Evolutionary conservation across 2,888 invertebrate genomes (phyloP), one percentile per base, ranked within the genome.

Genomic region (Eupithecia insigniata): DNA sequence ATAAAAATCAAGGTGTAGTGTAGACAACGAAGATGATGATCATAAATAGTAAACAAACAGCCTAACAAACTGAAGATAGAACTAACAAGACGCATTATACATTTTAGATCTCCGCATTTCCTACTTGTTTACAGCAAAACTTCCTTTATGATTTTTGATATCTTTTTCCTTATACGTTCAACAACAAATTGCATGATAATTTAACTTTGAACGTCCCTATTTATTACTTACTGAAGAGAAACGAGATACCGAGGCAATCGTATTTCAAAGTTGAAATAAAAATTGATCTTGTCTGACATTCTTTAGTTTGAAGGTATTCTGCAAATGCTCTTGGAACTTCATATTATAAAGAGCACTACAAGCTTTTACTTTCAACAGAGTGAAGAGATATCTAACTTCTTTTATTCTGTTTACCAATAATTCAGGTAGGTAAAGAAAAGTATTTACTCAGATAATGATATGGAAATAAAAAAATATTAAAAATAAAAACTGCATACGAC

Each of bases 191-290:
- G 55, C 55, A 26, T 55, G 22, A 14, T 26, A 55, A 55, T 55
- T 34, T 34, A 32, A 34, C 61, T 62, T 32, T 10, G 61, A 62
- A 61, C 34, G 32, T 62, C 32, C n/a, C 12, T 14, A 14, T 34
- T 32, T 62, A n/a, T 32, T 62, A 62, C 32, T 30, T n/a, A 62
- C 61, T 34, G n/a, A 62, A 34, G 12, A 32, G 12, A 12, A 60
- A 62, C 55, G 14, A 26, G 55, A 62, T n/a, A 22, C 10, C 65
- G 22, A 65, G 34, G 39, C 36, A 65, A 28, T 43, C 39, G 39
- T 34, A 39, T 65, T 65, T 65, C 65, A 39, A 65, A 65, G 65
- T 43, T 28, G 12, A 64, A 65, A 65, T 65, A 65, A 62, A 62
- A 62, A 62, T 62, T 22, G 28, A n/a, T 62, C 34, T 1, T n/a